Evolutionary conservation across 92 coral and sea anemone species (phyloP).

Genomic region (Zoanthus gigantus): DNA sequence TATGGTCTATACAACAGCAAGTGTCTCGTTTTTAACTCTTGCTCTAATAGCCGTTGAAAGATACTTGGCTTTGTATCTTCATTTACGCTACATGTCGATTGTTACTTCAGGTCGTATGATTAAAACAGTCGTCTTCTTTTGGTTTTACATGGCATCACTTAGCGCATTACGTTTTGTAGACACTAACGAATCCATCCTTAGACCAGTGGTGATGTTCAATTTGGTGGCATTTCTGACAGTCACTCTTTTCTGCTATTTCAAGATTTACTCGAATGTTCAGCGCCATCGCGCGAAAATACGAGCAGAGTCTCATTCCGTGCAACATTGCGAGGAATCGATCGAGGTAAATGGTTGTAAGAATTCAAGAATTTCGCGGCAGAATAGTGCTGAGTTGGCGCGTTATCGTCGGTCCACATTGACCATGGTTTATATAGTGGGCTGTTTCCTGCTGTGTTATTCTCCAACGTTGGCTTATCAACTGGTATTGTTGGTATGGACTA

Average conservation of each 20-base stretch:
- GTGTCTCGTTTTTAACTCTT: slow-evolving; percentile 37
- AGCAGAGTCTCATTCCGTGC: slow-evolving; percentile 7
- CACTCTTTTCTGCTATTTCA: slow-evolving; percentile 31
- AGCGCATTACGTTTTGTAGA: slow-evolving; percentile 33
- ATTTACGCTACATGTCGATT: slow-evolving; percentile 16
- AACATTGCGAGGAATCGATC: not conserved
- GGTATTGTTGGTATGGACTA: not conserved
- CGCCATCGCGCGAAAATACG: slow-evolving; percentile 25
- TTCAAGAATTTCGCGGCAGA: not conserved
- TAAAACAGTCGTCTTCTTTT: not conserved
- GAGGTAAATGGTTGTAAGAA: not conserved
- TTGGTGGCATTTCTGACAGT: slow-evolving; percentile 6
- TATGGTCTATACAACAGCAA: slow-evolving; percentile 19
- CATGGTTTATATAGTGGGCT: slow-evolving; percentile 32
- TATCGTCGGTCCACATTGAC: slow-evolving; percentile 37
- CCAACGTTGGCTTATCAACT: slow-evolving; percentile 27
- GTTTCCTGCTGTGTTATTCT: slow-evolving; percentile 34
- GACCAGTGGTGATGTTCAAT: slow-evolving; percentile 20
- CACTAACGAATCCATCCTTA: not conserved
- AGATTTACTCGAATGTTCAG: slow-evolving; percentile 21
- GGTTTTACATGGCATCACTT: slow-evolving; percentile 9
- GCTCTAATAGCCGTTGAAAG: slow-evolving; percentile 38
- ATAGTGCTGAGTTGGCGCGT: slow-evolving; percentile 27
- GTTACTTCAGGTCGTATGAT: slow-evolving; percentile 34
- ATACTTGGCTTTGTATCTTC: slow-evolving; percentile 36